Evolutionary conservation across 2,888 invertebrate species (phyloP), one percentile per base, ranked within the genome.

Genomic region (Elaeidobius kamerunicus): DNA sequence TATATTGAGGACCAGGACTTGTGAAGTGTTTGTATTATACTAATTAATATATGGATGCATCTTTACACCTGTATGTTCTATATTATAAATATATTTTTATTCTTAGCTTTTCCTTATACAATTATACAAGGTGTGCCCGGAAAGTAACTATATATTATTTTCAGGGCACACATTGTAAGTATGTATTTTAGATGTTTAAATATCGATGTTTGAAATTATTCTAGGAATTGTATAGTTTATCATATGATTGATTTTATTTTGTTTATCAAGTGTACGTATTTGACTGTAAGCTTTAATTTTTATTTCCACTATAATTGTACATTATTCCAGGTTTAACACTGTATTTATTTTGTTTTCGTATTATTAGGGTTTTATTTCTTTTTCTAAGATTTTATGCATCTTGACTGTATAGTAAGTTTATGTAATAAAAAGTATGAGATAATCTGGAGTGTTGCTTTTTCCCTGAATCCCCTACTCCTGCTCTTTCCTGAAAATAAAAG

Each of bases 361-460:
- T 30, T 48, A 20, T 16, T 23, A 16, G 28, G n/a, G n/a, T n/a
- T n/a, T n/a, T n/a, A n/a, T n/a, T n/a, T 43, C 39, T 50, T 41
- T 27, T 51, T 54, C 41, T 19, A 39, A 46, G 28, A 44, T 34
- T 44, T 46, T 23, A 44, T 44, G 42, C 45, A 45, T 50, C 43
- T n/a, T 62, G 52, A 59, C 59, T 63, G 63, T 64, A 66, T 63
- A 65, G 63, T 62, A 63, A 63, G 58, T 63, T 66, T 65, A 61
- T 64, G 63, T 64, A 64, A 65, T 59, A 61, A 63, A 64, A 63
- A 58, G 59, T 27, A 41, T 15, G 28, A 14, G 27, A 41, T 30
- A 30, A n/a, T n/a, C n/a, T n/a, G n/a, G n/a, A n/a, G n/a, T n/a
- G n/a, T n/a, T n/a, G n/a, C n/a, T n/a, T n/a, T n/a, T n/a, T n/a